Evolutionary conservation across 2,888 invertebrate species (phyloP).

Genomic region (Zaprionus lineosus): DNA sequence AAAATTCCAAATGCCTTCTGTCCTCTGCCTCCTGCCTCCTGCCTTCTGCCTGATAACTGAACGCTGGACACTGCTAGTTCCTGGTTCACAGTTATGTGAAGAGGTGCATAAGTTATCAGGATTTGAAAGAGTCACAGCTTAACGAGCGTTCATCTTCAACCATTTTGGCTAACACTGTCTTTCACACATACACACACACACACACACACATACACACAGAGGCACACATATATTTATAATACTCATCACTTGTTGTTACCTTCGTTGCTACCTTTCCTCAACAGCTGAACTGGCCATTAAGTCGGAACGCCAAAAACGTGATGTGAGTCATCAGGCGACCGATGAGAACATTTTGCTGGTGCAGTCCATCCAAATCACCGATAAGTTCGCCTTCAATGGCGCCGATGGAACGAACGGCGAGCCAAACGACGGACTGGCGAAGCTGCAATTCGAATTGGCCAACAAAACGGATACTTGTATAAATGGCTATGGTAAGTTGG

Average conservation of each 20-base stretch:
- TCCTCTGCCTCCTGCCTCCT: not conserved
- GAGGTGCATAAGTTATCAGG: constrained; percentile 2
- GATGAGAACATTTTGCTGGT: constrained; percentile 94
- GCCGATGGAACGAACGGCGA: constrained; percentile 69
- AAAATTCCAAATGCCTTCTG: not conserved
- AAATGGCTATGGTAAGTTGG: constrained; percentile 82
- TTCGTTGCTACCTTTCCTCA: constrained; percentile 57
- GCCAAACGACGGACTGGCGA: constrained; percentile 85
- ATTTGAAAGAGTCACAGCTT: not conserved
- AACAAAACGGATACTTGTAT: constrained; percentile 82
- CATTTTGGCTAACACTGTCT: constrained; percentile 26
- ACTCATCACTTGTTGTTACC: constrained; percentile 50
- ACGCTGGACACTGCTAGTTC: not conserved
- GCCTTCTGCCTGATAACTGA: not conserved
- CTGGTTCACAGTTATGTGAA: too few species aligned
- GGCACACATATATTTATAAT: constrained; percentile 24
- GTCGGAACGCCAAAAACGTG: constrained; percentile 80
- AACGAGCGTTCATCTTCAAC: constrained; percentile 54
- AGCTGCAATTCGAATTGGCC: constrained; percentile 87
- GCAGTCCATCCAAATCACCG: constrained; percentile 95
- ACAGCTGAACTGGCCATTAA: constrained; percentile 69
- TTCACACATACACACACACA: too few species aligned
- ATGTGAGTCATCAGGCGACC: constrained; percentile 82
- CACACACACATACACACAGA: too few species aligned
- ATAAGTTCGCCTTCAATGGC: constrained; percentile 94